These are phyloP conservation scores for Periophthalmodon schlosseri DNA, from an alignment of 2,113 vertebrate species.

Conservation along the genomic window DNA sequence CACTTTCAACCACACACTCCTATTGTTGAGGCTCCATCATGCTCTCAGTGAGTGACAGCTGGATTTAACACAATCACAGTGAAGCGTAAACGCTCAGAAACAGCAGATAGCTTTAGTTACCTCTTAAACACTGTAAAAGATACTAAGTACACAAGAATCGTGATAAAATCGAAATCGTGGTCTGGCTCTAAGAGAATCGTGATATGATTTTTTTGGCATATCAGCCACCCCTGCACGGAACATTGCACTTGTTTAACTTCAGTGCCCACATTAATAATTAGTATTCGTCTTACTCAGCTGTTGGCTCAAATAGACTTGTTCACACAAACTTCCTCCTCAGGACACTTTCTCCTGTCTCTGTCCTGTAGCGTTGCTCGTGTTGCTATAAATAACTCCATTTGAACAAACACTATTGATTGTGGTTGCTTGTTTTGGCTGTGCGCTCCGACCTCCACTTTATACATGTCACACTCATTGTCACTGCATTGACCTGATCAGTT, in stretches of 20 bases:
- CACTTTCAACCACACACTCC: too few species aligned
- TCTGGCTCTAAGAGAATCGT: too few species aligned
- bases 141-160: too few species aligned
- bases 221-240: too few species aligned
- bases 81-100: too few species aligned
- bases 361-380: constrained; percentile 34
- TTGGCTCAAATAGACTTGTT: constrained; percentile 15
- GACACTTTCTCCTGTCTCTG: constrained; percentile 16
- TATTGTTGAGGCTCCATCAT: too few species aligned
- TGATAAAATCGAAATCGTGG: too few species aligned
- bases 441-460: constrained; percentile 51
- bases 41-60: too few species aligned
- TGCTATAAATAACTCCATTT: constrained; percentile 64
- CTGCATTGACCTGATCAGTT: constrained; percentile 36
- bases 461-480: constrained; percentile 33
- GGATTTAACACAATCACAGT: too few species aligned
- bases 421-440: constrained; percentile 52
- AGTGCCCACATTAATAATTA: not conserved
- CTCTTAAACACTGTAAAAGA: too few species aligned
- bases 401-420: constrained; percentile 56
- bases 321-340: constrained; percentile 12
- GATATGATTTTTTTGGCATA: too few species aligned
- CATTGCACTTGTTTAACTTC: not conserved
- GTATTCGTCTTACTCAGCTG: constrained; percentile 7
- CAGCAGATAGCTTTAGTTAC: too few species aligned